Base-by-base conservation (phyloP, 1,140 invertebrate species). In the honey bee (Apis mellifera) region DNA sequence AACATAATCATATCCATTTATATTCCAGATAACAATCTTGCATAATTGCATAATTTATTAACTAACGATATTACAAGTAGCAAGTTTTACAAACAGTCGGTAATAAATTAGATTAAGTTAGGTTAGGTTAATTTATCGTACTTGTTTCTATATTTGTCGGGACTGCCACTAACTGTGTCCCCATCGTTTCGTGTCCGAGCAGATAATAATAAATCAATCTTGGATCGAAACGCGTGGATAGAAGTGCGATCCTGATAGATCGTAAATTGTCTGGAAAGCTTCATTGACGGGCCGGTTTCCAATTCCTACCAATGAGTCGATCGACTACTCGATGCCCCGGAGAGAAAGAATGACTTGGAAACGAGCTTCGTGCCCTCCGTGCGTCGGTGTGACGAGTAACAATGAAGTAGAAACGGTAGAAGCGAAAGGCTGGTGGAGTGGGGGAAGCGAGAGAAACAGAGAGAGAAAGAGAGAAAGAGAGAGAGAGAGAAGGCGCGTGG, bases 401-500 rank as follows among this genome's bases (percentile, higher is more conserved):
- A 82, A 82, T 77, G 74, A 82, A 70, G 80, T 75, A 76, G 73
- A 77, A 82, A 82, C 64, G 76, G 80, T 69, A 77, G 80, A 70
- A 55, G 73, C 42, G 55, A 48, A 23, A 48, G n/a, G 2, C 15
- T 17, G 21, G 54, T 13, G 54, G 62, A 52, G 64, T 4, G n/a
- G n/a, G n/a, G n/a, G n/a, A n/a, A 5, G 32, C 3, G 32, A 42
- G 5, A 7, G 32, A 42, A 57, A 52, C 59, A 42, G 5, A 7
- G 32, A 42, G 32, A 42, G 0, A 7, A 5, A 42, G 32, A 42
- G 32, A 42, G 32, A 42, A 5, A 42, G 4, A 42, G 32, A 42
- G 32, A 42, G 32, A 42, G 50, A 60, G 66, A 73, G 65, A 86
- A 78, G 62, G 74, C 86, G 85, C 64, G 59, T 78, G 80, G 85